Percentiles rank a stretch among this genome's conserved stretches.
These are phyloP conservation scores for Theropithecus gelada DNA, from an alignment of 2,113 vertebrate species.

Conservation along the genomic window DNA sequence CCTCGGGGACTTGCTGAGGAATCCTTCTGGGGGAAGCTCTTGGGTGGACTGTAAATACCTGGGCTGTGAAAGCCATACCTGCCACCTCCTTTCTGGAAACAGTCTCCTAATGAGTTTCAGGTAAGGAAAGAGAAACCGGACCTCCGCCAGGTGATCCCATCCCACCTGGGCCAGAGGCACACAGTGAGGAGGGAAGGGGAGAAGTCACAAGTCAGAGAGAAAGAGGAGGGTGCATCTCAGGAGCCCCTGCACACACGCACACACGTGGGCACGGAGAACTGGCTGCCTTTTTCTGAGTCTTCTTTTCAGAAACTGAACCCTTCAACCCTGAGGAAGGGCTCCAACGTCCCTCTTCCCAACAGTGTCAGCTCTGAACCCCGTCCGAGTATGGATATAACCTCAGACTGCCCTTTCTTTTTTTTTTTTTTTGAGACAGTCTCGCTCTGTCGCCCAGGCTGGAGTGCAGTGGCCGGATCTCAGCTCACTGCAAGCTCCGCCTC, in stretches of 20 bases:
- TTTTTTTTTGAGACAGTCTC: too few species aligned
- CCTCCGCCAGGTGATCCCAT: neutral
- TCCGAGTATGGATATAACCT: neutral
- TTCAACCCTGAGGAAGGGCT: neutral
- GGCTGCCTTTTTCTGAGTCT: neutral
- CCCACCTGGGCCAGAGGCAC: neutral
- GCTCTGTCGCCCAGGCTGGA: too few species aligned
- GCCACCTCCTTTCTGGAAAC: neutral
- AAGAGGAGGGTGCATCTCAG: neutral
- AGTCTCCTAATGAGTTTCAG: neutral
- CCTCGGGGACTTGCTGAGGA: neutral
- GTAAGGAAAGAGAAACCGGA: neutral
- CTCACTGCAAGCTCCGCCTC: too few species aligned
- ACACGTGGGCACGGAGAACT: rapidly evolving
- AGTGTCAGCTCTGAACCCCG: neutral
- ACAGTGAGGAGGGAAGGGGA: too few species aligned
- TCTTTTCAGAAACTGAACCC: neutral
- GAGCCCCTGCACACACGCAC: rapidly evolving
- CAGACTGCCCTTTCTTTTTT: neutral
- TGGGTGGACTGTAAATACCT: neutral
- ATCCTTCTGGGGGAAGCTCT: neutral
- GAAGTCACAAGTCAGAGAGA: neutral
- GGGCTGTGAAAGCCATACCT: neutral
- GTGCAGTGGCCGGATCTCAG: too few species aligned
- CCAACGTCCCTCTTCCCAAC: neutral